phyloP scores from a whole-genome alignment of 2,113 vertebrate species.

The Reinhardtius hippoglossoides region DNA sequence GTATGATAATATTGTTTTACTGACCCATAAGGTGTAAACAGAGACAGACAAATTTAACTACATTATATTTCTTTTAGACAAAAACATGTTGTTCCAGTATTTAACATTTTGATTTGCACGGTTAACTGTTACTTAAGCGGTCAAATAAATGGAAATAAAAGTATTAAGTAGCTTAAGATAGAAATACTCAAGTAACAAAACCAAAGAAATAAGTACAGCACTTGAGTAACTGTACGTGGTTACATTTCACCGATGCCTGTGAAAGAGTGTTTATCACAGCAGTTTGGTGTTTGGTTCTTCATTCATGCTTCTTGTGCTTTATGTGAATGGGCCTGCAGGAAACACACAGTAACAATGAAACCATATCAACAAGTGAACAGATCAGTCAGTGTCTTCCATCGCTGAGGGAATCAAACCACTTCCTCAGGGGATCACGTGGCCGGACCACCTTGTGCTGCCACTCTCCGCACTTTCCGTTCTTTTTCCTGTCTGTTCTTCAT shows the following conservation, averaged over 20 bases:
- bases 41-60: too few relatives aligned
- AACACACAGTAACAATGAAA: not conserved
- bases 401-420: not conserved
- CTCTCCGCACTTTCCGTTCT: slow-evolving; percentile 25
- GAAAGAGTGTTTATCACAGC: slow-evolving; percentile 4
- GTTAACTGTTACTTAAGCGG: not conserved
- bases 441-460: not conserved
- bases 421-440: not conserved
- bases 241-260: not conserved
- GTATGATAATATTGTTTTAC: too few relatives aligned
- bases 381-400: not conserved
- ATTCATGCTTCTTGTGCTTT: not conserved
- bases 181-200: not conserved
- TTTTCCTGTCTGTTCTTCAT: slow-evolving; percentile 14
- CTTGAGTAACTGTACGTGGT: not conserved
- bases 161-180: not conserved
- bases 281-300: not conserved
- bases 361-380: not conserved
- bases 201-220: not conserved
- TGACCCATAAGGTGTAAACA: too few relatives aligned
- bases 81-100: too few relatives aligned
- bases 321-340: not conserved
- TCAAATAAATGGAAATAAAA: not conserved
- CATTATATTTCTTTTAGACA: too few relatives aligned
- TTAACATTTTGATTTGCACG: too few relatives aligned